Conservation (phyloP, 1,140 invertebrate genomes). For the Bicyclus anynana region DNA sequence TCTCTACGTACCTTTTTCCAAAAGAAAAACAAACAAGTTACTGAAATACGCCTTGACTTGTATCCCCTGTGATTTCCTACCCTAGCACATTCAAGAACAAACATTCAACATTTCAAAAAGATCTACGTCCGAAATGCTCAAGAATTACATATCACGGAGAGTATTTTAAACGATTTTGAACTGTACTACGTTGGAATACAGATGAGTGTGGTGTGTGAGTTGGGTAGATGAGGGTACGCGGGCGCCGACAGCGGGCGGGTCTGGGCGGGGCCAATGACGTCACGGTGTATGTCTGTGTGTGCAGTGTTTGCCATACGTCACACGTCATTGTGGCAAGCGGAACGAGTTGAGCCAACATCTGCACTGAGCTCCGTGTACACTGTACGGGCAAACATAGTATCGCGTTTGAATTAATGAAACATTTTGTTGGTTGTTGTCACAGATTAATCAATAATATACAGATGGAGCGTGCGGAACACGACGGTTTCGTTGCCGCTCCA, state of each 20-base stretch:
- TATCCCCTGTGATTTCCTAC: background rate
- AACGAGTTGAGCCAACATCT: background rate
- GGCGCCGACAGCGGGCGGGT: conserved; percentile 45
- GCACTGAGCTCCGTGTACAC: background rate
- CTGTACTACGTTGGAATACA: conserved; percentile 15
- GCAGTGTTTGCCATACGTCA: conserved; percentile 17
- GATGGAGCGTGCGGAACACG: no score
- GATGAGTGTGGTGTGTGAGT: conserved; percentile 14
- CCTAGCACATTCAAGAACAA: background rate
- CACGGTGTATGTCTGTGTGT: conserved; percentile 24
- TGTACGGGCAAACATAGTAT: no score
- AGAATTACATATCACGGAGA: background rate
- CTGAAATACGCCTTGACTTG: background rate
- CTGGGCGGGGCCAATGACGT: conserved; percentile 59
- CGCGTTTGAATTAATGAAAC: no score
- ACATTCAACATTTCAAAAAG: conserved; percentile 10
- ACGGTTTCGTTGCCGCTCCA: no score
- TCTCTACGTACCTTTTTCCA: background rate
- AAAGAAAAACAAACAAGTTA: background rate
- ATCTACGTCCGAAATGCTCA: conserved; percentile 12
- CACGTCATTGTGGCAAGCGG: conserved; percentile 12
- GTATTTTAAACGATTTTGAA: conserved; percentile 1
- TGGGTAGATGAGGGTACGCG: conserved; percentile 17
- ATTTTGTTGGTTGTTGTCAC: no score
- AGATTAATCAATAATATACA: no score